Evolutionary conservation across 2,797 vertebrate species (phyloP), one percentile per base, ranked within the genome.

Genomic region (Myotis myotis): DNA sequence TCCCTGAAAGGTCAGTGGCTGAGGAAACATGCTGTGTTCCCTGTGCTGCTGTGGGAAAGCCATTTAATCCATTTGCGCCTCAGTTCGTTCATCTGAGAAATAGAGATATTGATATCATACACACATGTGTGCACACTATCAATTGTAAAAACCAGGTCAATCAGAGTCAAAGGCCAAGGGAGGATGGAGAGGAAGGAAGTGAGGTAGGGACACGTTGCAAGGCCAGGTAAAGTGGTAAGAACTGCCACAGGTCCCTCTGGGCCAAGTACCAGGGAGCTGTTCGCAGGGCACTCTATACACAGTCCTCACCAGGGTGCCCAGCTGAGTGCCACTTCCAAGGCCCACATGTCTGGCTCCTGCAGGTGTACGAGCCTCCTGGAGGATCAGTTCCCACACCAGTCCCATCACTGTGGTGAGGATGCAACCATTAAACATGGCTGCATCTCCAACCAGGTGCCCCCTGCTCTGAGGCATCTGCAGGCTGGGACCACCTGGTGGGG

Each of bases 11-110:
- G 51, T 57, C 38, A 60, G 0, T 4, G 36, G 17, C 19, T 30
- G n/a, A 72, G 30, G n/a, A 38, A 53, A 11, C 53, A 20, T 11
- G 9, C 20, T n/a, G 12, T 28, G 22, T 41, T 36, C 55, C 33
- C 28, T 28, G 15, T 44, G 44, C 55, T 79, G 74, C 64, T 74
- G 41, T 53, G 15, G 75, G 28, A 22, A 92, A 72, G 28, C 36
- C 19, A 62, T 9, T 76, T 60, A 72, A 79, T 83, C 22, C 44
- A n/a, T 23, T 7, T 55, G 57, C 75, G 57, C 30, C 47, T 94
- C 78, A 62, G 13, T 64, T 75, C 91, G 80, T 86, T 81, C 89
- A 74, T 71, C 82, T 53, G n/a, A 78, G 75, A 92, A 85, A 87
- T 36, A 83, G 51, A 70, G 11, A 22, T 38, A 23, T 49, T 23